A percentile compares a stretch with the other conserved stretches of the same genome.
phyloP scores from a whole-genome alignment of 2,113 vertebrate species.

The Psittacara wagleri region DNA sequence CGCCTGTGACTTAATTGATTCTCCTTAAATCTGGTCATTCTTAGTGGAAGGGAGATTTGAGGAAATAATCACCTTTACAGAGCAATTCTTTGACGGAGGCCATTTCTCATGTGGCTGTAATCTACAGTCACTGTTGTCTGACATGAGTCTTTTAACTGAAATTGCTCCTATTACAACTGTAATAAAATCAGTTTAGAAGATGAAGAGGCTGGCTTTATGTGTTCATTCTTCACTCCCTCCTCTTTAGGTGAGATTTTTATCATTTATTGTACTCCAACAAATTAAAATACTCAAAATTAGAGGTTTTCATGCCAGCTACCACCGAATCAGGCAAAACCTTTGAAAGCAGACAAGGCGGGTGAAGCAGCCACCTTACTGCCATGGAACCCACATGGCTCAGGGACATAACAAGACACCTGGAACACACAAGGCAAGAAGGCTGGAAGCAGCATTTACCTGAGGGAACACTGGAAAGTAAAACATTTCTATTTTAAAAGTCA shows the following conservation, averaged over 20 bases:
- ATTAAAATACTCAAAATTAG: conserved; percentile 29
- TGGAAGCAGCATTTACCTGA: background rate
- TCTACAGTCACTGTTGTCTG: conserved; percentile 64
- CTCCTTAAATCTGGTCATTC: background rate
- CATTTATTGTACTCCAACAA: conserved; percentile 6
- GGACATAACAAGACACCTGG: background rate
- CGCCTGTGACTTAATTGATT: background rate
- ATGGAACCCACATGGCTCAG: background rate
- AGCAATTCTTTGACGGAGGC: background rate
- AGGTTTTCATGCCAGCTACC: background rate
- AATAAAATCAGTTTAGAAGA: conserved; percentile 73
- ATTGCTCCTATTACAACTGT: conserved; percentile 67
- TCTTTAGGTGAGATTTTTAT: conserved; percentile 31
- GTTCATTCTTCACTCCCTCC: background rate
- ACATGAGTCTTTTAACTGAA: conserved; percentile 68
- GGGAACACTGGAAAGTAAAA: background rate
- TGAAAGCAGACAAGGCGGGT: background rate
- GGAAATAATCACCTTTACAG: background rate
- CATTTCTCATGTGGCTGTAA: conserved; percentile 45
- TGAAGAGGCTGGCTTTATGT: conserved; percentile 54
- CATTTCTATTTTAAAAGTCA: background rate
- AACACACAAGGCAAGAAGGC: background rate
- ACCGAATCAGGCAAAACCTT: background rate
- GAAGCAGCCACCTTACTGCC: background rate
- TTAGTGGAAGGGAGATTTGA: background rate